Conservation (phyloP, 2,888 invertebrate species). For the Lochmaea capreae region DNA sequence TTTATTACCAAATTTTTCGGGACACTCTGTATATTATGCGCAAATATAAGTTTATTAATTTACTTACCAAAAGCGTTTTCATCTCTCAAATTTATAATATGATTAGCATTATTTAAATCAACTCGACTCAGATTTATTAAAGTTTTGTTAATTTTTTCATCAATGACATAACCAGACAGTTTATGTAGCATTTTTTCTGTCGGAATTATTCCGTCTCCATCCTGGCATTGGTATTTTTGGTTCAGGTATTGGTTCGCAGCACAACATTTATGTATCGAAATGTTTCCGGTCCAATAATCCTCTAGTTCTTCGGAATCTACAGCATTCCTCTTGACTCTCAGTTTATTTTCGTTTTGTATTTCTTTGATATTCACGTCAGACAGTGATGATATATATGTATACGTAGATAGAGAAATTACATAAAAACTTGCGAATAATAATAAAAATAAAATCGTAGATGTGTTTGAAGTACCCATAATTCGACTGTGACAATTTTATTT, state of each 20-base stretch:
- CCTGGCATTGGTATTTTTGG: conserved; percentile 8
- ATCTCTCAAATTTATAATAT: conserved; percentile 4
- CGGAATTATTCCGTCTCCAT: conserved; percentile 7
- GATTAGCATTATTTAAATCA: conserved; percentile 19
- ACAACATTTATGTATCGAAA: conserved; percentile 40
- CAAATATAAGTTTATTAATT: neutral
- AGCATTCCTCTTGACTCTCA: conserved; percentile 20
- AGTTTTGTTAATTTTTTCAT: conserved; percentile 24
- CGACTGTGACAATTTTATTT: conserved; percentile 7
- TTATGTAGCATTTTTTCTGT: conserved; percentile 20
- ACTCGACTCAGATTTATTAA: conserved; percentile 27
- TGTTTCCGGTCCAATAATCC: conserved; percentile 30
- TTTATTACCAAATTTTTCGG: too few relatives aligned
- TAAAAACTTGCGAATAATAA: conserved; percentile 35
- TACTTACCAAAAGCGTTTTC: conserved; percentile 26
- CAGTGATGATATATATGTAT: conserved; percentile 35
- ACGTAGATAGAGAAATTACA: conserved; percentile 35
- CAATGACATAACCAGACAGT: conserved; percentile 20
- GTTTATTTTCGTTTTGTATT: conserved; percentile 1
- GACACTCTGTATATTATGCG: neutral
- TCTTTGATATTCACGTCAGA: conserved; percentile 19
- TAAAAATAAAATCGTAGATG: conserved; percentile 29
- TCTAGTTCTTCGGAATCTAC: neutral
- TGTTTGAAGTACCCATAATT: conserved; percentile 28
- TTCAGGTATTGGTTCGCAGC: conserved; percentile 32